phyloP scores from a whole-genome alignment of 2,797 vertebrate species.

The Okamejei kenojei region DNA sequence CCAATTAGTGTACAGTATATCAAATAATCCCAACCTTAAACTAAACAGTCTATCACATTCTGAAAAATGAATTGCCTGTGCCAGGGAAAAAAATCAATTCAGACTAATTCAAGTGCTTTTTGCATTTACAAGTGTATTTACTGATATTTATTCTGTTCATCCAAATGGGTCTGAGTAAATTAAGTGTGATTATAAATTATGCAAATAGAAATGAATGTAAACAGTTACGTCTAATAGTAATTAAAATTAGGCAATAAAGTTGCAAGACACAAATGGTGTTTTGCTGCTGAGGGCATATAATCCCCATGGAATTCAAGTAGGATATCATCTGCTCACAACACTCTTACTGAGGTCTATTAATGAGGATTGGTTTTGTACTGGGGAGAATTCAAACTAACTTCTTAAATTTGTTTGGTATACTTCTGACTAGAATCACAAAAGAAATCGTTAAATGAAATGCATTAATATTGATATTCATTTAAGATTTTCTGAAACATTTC shows the following conservation, averaged over 20 bases:
- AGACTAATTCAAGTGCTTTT: background rate
- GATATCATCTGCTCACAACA: background rate
- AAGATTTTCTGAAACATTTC: background rate
- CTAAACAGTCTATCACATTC: background rate
- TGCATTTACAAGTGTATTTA: background rate
- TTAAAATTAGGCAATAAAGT: constrained; percentile 6
- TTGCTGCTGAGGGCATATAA: background rate
- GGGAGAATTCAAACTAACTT: background rate
- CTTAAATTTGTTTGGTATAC: background rate
- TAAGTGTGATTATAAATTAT: background rate
- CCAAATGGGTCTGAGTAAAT: background rate
- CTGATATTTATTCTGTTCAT: background rate
- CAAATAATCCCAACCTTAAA: background rate
- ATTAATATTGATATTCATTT: background rate
- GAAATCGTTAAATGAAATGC: background rate
- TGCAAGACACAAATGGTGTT: background rate
- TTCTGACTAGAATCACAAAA: background rate
- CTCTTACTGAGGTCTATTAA: background rate
- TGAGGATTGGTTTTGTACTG: background rate
- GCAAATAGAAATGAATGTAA: background rate
- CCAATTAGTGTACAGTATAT: background rate
- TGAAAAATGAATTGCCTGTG: background rate
- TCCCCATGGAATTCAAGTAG: background rate
- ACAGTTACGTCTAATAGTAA: background rate
- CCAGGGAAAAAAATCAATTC: background rate